Evolutionary conservation across 2,113 vertebrate species (phyloP).

Genomic region (Nothocercus julius): DNA sequence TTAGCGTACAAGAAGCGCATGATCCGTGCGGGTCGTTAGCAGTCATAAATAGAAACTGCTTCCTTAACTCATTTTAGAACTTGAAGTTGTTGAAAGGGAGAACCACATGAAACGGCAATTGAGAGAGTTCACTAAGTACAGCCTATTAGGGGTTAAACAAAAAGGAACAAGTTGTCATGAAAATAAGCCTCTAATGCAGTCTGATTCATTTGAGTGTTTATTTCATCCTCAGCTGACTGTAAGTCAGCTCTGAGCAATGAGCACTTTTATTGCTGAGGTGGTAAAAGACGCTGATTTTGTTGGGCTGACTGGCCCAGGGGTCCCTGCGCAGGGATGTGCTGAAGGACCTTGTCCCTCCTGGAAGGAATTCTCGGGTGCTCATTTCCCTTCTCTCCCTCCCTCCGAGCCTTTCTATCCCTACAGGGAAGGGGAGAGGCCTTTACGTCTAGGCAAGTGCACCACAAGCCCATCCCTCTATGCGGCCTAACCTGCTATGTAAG

Average conservation of each 20-base stretch:
- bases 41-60: slow-evolving; percentile 9
- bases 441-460: background rate
- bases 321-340: background rate
- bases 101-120: background rate
- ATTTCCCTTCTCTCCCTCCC: background rate
- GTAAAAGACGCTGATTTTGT: background rate
- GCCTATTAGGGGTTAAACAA: background rate
- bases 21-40: background rate
- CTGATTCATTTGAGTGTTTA: background rate
- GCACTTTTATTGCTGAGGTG: background rate
- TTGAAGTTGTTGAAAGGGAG: background rate
- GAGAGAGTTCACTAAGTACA: background rate
- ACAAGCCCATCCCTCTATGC: background rate
- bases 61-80: background rate
- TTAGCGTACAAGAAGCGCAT: background rate
- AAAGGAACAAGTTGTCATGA: no score
- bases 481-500: background rate
- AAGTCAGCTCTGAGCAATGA: background rate
- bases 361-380: background rate
- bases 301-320: background rate
- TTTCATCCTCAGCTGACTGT: background rate
- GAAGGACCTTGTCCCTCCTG: no score
- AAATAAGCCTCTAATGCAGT: background rate
- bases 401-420: background rate
- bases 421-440: background rate